These are phyloP conservation scores for Eurois occulta DNA, from an alignment of 2,888 invertebrate species.

Conservation along the genomic window DNA sequence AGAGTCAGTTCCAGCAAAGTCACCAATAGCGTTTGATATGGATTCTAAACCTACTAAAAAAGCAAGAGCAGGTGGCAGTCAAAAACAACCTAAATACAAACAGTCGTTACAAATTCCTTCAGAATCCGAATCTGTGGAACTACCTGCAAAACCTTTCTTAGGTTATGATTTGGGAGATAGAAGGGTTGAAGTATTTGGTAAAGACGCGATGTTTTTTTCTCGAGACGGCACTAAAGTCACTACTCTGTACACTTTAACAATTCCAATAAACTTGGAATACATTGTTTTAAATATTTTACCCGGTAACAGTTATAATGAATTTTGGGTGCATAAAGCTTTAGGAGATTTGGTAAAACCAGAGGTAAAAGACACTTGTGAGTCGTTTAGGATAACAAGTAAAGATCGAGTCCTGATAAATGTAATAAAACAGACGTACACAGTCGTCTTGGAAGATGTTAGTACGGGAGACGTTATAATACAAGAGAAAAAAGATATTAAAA, in stretches of 20 bases:
- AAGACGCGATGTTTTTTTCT: slow-evolving; percentile 83
- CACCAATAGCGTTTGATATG: slow-evolving; percentile 68
- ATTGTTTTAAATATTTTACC: slow-evolving; percentile 79
- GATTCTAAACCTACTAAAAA: slow-evolving; percentile 78
- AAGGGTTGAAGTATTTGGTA: slow-evolving; percentile 86
- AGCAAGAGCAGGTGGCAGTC: slow-evolving; percentile 72
- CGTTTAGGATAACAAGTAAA: slow-evolving; percentile 82
- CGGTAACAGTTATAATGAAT: slow-evolving; percentile 80
- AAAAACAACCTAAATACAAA: slow-evolving; percentile 64
- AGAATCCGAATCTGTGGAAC: slow-evolving; percentile 49
- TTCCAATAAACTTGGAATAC: slow-evolving; percentile 84
- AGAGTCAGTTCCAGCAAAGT: slow-evolving; percentile 63
- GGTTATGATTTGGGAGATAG: slow-evolving; percentile 85
- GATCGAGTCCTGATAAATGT: slow-evolving; percentile 82
- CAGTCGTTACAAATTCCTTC: slow-evolving; percentile 61
- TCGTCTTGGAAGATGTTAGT: slow-evolving; percentile 60
- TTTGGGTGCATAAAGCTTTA: slow-evolving; percentile 84
- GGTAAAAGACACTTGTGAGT: slow-evolving; percentile 76
- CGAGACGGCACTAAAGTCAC: slow-evolving; percentile 82
- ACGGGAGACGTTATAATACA: slow-evolving; percentile 49
- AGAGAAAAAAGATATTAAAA: slow-evolving; percentile 63
- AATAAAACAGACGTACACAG: slow-evolving; percentile 77
- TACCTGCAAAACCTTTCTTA: slow-evolving; percentile 77
- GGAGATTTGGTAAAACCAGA: slow-evolving; percentile 73
- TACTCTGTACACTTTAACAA: slow-evolving; percentile 79